Evolutionary conservation across 2,888 invertebrate genomes (phyloP).

Genomic region (Peribatodes rhomboidaria): DNA sequence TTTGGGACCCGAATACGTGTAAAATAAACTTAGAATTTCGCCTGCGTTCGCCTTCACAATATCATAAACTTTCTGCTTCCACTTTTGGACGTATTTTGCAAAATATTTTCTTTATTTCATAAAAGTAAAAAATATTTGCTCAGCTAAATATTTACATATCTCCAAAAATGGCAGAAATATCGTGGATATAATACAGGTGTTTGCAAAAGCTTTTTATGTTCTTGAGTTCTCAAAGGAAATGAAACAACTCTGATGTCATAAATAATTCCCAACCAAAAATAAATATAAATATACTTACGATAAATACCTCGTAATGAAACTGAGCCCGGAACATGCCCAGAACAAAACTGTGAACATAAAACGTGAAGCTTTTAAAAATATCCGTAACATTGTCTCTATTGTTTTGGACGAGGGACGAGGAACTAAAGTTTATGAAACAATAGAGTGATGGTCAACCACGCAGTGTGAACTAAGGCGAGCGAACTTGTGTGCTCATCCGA

Average conservation of each 20-base stretch:
- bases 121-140: conserved; percentile 3
- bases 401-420: conserved; percentile 46
- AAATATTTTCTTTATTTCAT: conserved; percentile 20
- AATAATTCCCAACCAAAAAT: conserved; percentile 7
- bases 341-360: conserved; percentile 3
- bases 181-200: background rate
- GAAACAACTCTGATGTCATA: conserved; percentile 4
- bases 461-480: conserved; percentile 44
- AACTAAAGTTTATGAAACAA: conserved; percentile 59
- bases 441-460: conserved; percentile 55
- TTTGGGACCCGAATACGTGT: conserved; percentile 42
- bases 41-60: conserved; percentile 20
- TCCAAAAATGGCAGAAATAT: background rate
- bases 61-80: conserved; percentile 19
- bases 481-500: conserved; percentile 39
- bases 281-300: background rate
- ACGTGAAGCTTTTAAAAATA: conserved; percentile 52
- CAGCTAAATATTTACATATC: background rate
- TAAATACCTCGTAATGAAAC: conserved; percentile 7
- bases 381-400: conserved; percentile 43
- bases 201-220: conserved; percentile 9
- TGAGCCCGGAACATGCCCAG: background rate
- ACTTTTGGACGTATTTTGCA: conserved; percentile 19
- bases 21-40: conserved; percentile 51
- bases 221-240: conserved; percentile 7